Conservation (phyloP, 2,888 invertebrate genomes). For the Dione vanillae region DNA sequence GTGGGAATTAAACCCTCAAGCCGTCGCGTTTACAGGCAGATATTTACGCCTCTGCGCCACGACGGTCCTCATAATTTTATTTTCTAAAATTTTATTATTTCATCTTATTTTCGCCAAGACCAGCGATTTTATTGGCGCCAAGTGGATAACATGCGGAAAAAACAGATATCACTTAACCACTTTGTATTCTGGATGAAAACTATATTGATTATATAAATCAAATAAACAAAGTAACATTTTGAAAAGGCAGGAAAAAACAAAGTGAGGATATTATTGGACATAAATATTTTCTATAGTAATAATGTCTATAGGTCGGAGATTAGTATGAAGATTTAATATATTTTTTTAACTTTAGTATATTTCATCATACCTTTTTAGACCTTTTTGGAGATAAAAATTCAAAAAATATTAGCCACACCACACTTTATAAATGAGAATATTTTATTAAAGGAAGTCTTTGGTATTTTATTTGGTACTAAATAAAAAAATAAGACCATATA, state of each 20-base stretch:
- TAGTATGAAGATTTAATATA: neutral
- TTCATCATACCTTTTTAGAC: too few species aligned
- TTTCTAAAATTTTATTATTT: neutral
- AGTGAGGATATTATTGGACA: neutral
- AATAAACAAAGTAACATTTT: neutral
- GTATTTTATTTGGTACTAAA: too few species aligned
- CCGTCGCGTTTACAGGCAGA: too few species aligned
- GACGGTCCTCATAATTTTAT: too few species aligned
- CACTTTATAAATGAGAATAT: too few species aligned
- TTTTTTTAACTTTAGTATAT: too few species aligned
- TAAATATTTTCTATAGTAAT: neutral
- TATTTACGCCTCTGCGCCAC: too few species aligned
- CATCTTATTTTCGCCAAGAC: neutral
- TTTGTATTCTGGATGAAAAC: neutral
- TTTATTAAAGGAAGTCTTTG: too few species aligned
- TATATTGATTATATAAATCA: neutral
- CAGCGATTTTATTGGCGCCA: neutral
- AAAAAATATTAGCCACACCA: too few species aligned
- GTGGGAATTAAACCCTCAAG: too few species aligned
- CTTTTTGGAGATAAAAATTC: too few species aligned
- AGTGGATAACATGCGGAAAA: constrained; percentile 24
- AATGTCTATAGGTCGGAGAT: neutral
- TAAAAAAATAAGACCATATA: too few species aligned
- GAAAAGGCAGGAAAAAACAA: neutral
- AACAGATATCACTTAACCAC: constrained; percentile 19